Evolutionary conservation across 1,140 invertebrate genomes (phyloP), one percentile per base, ranked within the genome.

Genomic region (Theocolax elegans): DNA sequence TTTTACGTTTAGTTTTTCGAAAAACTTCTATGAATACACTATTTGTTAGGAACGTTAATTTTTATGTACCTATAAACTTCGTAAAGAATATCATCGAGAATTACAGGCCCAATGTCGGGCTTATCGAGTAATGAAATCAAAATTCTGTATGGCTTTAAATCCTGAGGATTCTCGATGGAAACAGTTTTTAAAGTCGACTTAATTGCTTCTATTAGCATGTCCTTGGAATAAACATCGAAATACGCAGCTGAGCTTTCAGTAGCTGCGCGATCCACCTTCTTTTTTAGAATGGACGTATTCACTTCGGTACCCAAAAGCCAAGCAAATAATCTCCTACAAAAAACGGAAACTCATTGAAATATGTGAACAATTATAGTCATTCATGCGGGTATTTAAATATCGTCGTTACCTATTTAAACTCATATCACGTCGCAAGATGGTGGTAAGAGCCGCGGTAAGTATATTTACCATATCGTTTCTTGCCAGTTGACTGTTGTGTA

Each of bases 401-500:
- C 27, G 23, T 67, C 17, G 46, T 85, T n/a, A 90, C 89, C 92
- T 89, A 82, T 97, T 98, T 15, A 98, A 87, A 49, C 95, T 97
- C 92, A 97, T 96, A 80, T 98, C 96, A 73, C 96, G 87, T 49
- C 96, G 83, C 12, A 98, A 85, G 69, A 98, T 91, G 1, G 96
- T 95, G 38, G 91, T 90, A 59, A 97, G 83, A 29, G 93, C 92
- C 66, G 95, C 90, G 25, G 92, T 93, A 1, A 96, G 89, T 58
- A 98, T 84, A 58, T 89, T 87, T 9, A 93, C 89, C 87, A 95
- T 90, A 81, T 96, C 94, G 7, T 89, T 84, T 73, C 90, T 88
- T 1, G 89, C 87, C 23, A 97, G 85, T 79, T 95, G 92, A 71
- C 89, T 91, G 66, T 91, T 93, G 78, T 96, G 93, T 85, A 97